Conservation (phyloP, 2,113 vertebrate species). For the Uropsilus gracilis region DNA sequence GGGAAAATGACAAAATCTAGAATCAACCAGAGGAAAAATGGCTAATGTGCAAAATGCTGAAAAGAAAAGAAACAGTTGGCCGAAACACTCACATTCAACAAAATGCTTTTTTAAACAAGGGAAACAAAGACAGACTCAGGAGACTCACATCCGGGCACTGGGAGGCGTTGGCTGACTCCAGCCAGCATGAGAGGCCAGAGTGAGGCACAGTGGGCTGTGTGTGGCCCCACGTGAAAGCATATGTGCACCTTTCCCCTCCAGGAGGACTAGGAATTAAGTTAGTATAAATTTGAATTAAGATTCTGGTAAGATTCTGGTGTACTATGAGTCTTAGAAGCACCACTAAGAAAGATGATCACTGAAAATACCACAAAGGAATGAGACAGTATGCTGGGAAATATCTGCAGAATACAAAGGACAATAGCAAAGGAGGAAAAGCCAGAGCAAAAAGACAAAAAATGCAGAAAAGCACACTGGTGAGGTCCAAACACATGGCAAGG, state of each 20-base stretch:
- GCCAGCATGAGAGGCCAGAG: too few species aligned
- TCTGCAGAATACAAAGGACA: not conserved
- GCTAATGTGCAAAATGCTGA: not conserved
- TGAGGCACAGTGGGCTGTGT: too few species aligned
- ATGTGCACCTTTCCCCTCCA: too few species aligned
- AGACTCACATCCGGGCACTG: too few species aligned
- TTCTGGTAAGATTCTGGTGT: not conserved
- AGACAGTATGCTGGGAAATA: not conserved
- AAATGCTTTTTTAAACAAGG: not conserved
- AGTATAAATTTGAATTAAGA: not conserved
- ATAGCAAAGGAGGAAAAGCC: not conserved
- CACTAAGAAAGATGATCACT: not conserved
- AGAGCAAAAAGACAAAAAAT: too few species aligned
- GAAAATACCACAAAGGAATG: not conserved
- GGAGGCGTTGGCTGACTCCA: too few species aligned
- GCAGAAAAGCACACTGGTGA: not conserved
- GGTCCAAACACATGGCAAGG: not conserved
- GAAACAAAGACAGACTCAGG: not conserved
- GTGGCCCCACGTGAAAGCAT: too few species aligned
- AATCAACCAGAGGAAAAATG: not conserved
- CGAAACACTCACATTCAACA: not conserved
- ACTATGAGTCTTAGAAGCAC: not conserved
- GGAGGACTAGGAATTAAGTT: constrained; percentile 12
- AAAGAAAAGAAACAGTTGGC: not conserved
- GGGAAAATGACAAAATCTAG: not conserved